Evolutionary conservation across 2,113 vertebrate species (phyloP), one percentile per base, ranked within the genome.

Genomic region (Pithys albifrons): DNA sequence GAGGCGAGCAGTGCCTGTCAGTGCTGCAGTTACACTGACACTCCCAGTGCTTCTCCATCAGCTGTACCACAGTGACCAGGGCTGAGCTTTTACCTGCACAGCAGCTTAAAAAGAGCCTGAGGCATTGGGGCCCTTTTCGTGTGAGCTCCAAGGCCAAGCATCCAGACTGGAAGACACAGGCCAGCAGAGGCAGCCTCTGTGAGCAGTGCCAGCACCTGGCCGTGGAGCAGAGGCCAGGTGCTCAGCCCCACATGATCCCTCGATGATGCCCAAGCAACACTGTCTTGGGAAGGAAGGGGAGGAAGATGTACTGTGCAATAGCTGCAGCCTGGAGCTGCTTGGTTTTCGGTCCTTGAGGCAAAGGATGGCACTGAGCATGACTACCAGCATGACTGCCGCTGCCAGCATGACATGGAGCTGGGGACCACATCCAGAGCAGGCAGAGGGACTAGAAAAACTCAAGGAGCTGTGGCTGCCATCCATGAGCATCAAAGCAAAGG

Each of bases 1-100:
- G 16, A 37, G 8, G n/a, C 28, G 37, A 13, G 28, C 25, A 28
- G 10, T 3, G 12, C 11, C 4, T 48, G 27, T 5, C 39, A 25
- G 41, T 33, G 58, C 45, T 71, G 45, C 62, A 35, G 1, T 52
- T 67, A 45, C 19, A 17, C 10, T 65, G 31, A 22, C 22, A 23
- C 25, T 69, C 35, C 67, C 20, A 24, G 6, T 83, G 33, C 45
- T 86, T 39, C 61, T 61, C 61, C 3, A 3, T 28, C 95, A 98
- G 97, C 66, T 98, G 97, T 67, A 88, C 52, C 5, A 25, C 22
- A 35, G 66, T 11, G 4, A 45, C 41, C 5, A 85, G 3, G 43
- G 98, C 98, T 55, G 22, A 97, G 58, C 83, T 89, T 35, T 59
- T 94, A 45, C 75, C 96, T 17, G 93, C 96, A 17, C 9, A 0